Base-by-base conservation (phyloP, 2,797 vertebrate genomes). In the Limnodromus scolopaceus region DNA sequence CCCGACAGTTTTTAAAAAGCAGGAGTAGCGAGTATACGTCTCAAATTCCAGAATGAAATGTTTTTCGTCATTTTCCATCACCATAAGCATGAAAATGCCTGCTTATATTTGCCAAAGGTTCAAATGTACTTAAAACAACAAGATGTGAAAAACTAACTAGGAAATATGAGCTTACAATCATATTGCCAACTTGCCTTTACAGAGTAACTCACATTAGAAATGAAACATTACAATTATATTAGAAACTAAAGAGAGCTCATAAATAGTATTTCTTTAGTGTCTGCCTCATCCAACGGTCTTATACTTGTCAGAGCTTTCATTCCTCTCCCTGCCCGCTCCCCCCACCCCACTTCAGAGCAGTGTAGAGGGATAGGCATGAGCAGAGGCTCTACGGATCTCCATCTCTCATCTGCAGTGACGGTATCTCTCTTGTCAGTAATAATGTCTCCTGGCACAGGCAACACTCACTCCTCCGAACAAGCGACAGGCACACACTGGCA, bases 1-100 rank as follows among this genome's bases (percentile, higher is more conserved):
- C 36, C 43, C 36, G 64, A 32, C 6, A 84, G 36, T 27, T 57
- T 51, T 53, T 18, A 89, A 41, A 38, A 22, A 45, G 30, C 15
- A 79, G 43, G 13, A 66, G 16, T 2, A 83, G 51, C 25, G 22
- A 71, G 15, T 14, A 5, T 0, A 4, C 0, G 0, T 11, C 64
- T 55, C 17, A 36, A 46, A 84, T 32, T 84, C 27, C 60, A 66
- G 25, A 61, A 72, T 17, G 10, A 61, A 72, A 55, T 23, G 13
- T 3, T 72, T 55, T 39, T 70, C 41, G 48, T 23, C 46, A 34
- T 39, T 89, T 61, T 54, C 27, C 55, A 68, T 71, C 34, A 32
- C 61, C 38, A 2, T 6, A 69, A 36, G 51, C 41, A 87, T 9
- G 49, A 17, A 51, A 89, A 72, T 10, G 8, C 64, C 17, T 36